Conservation (phyloP, 2,888 invertebrate genomes). For the Zaprionus lineosus region DNA sequence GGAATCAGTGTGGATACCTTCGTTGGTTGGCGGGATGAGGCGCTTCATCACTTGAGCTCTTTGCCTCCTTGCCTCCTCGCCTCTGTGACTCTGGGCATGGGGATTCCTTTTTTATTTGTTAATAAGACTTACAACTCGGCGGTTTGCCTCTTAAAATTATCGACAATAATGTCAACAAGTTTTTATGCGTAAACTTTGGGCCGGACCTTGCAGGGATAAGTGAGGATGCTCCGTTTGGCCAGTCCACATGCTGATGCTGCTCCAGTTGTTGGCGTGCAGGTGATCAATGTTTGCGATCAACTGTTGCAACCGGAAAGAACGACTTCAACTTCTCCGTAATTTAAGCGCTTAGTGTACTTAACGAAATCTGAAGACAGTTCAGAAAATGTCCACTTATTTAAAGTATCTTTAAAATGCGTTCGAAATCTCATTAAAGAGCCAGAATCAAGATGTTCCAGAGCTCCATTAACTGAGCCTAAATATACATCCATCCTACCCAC, state of each 20-base stretch:
- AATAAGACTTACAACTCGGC: conserved; percentile 56
- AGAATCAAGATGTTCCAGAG: too few relatives aligned
- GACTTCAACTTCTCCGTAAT: conserved; percentile 44
- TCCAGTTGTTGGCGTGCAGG: conserved; percentile 45
- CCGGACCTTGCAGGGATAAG: conserved; percentile 10
- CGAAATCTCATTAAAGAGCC: too few relatives aligned
- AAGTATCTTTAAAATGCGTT: too few relatives aligned
- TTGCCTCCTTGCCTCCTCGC: conserved; percentile 44
- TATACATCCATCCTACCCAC: too few relatives aligned
- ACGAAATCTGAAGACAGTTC: too few relatives aligned
- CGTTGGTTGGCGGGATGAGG: conserved; percentile 28
- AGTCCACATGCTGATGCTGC: background rate
- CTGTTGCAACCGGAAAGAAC: conserved; percentile 48
- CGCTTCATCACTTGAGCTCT: conserved; percentile 53
- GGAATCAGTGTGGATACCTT: conserved; percentile 37
- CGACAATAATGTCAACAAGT: conserved; percentile 76
- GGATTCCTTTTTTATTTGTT: conserved; percentile 60
- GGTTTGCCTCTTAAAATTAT: conserved; percentile 59
- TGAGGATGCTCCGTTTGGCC: background rate
- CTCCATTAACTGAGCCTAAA: too few relatives aligned
- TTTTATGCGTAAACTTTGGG: conserved; percentile 51
- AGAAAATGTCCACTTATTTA: too few relatives aligned
- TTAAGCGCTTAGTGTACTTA: conserved; percentile 51
- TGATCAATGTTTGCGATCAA: conserved; percentile 67
- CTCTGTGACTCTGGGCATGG: conserved; percentile 15